These are phyloP conservation scores for Sylvicola cinctus DNA, from an alignment of 2,888 invertebrate genomes.

Conservation along the genomic window DNA sequence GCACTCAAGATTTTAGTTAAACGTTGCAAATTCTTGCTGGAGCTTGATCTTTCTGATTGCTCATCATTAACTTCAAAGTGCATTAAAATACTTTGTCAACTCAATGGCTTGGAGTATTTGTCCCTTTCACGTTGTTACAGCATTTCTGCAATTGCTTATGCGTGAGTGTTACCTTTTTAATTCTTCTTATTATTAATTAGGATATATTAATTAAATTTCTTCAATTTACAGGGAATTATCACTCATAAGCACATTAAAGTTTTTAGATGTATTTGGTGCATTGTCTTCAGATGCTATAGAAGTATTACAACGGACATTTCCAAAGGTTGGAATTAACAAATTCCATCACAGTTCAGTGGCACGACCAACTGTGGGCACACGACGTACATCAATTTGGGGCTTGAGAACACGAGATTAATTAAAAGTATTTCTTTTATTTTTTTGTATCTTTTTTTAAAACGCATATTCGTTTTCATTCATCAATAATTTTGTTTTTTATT, in stretches of 20 bases:
- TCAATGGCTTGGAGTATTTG: conserved; percentile 48
- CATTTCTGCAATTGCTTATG: conserved; percentile 44
- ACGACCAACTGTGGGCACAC: conserved; percentile 69
- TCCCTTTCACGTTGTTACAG: conserved; percentile 66
- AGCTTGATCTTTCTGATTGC: conserved; percentile 80
- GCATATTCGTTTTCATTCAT: too few relatives aligned
- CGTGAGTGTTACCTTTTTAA: conserved; percentile 31
- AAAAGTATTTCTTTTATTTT: neutral
- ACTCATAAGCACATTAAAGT: conserved; percentile 41
- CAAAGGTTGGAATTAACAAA: conserved; percentile 45
- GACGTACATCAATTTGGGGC: conserved; percentile 81
- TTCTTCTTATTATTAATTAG: conserved; percentile 1
- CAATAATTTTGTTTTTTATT: too few relatives aligned
- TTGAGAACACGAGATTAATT: conserved; percentile 55
- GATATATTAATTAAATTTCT: conserved; percentile 6
- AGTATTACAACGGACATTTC: conserved; percentile 32
- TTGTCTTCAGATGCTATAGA: conserved; percentile 34
- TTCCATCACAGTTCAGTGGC: conserved; percentile 70
- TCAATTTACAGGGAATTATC: conserved; percentile 30
- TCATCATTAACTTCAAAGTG: conserved; percentile 41
- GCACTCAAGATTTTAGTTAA: conserved; percentile 43
- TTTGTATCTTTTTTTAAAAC: too few relatives aligned
- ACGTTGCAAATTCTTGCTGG: conserved; percentile 50
- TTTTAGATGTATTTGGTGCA: conserved; percentile 66
- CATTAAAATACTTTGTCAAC: conserved; percentile 33